Base-by-base conservation (phyloP, 2,113 vertebrate species). In the Ammodytes marinus region DNA sequence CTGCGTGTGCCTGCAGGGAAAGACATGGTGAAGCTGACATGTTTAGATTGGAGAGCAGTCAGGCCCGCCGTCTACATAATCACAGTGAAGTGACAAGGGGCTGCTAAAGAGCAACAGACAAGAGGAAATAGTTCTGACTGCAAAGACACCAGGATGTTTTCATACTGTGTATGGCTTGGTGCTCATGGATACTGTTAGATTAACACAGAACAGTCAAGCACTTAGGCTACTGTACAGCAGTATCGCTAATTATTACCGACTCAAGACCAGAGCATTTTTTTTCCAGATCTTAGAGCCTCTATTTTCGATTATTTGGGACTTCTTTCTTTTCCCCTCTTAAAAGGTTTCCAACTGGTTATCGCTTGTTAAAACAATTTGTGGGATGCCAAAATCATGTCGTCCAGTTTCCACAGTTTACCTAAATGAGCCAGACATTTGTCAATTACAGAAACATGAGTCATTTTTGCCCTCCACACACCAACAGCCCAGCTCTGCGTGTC, bases 41-140 rank as follows among this genome's bases (percentile, higher is more conserved):
- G 87, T 92, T 92, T 93, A 84, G 87, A 90, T 80, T 89, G 89
- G 91, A 93, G 84, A 86, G 88, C 78, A 84, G 74, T 84, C 82
- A 79, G 77, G 79, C 80, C 88, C 86, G 88, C 88, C 86, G 86
- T 90, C 89, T 75, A 79, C 86, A 85, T 59, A 68, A 72, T 74
- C 63, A 35, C 77, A 50, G 70, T 53, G 83, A 86, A 77, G 83
- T 60, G 53, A 87, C 82, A 80, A 84, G 80, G 76, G 59, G 70
- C 87, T 60, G 83, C 59, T 67, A 87, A 27, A 71, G 80, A 86
- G 78, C 84, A 88, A 90, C 79, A 87, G 80, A 79, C 82, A 55
- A 45, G 6, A 45, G 52, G 52, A 89, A 90, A 84, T 8, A 37
- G 55, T 70, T 58, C 14, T 60, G 69, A 82, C 84, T 70, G 79